phyloP scores from a whole-genome alignment of 2,888 invertebrate species.

The Diadegma fenestrale region DNA sequence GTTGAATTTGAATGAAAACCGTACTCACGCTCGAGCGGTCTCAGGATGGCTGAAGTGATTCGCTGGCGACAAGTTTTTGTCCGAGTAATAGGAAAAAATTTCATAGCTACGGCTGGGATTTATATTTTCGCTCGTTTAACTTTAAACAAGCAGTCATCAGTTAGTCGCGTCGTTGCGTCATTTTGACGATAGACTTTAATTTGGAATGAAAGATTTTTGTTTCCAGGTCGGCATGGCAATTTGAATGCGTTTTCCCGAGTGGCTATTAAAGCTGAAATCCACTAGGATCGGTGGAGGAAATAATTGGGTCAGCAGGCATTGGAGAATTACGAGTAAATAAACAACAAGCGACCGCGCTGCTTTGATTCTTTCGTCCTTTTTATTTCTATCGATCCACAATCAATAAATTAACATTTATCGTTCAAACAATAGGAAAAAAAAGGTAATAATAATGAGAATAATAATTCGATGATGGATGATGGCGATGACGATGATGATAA shows the following conservation, averaged over 20 bases:
- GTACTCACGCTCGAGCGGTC: background rate
- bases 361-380: conserved; percentile 77
- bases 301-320: conserved; percentile 20
- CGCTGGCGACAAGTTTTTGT: background rate
- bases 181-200: background rate
- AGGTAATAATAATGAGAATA: conserved; percentile 51
- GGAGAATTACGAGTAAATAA: conserved; percentile 4
- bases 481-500: background rate
- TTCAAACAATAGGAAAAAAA: conserved; percentile 76
- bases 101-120: background rate
- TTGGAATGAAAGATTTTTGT: conserved; percentile 1
- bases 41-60: background rate
- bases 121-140: background rate
- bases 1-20: background rate
- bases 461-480: background rate
- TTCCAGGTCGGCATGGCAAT: background rate
- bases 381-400: conserved; percentile 82
- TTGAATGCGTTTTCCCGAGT: background rate
- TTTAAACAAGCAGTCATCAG: conserved; percentile 13
- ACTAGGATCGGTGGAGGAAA: background rate
- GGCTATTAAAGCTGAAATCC: background rate
- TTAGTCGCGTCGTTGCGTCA: no score
- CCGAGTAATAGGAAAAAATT: background rate
- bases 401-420: conserved; percentile 82
- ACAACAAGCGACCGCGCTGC: conserved; percentile 21